Conservation (phyloP, 1,140 invertebrate species). For the Epicauta chinensis region DNA sequence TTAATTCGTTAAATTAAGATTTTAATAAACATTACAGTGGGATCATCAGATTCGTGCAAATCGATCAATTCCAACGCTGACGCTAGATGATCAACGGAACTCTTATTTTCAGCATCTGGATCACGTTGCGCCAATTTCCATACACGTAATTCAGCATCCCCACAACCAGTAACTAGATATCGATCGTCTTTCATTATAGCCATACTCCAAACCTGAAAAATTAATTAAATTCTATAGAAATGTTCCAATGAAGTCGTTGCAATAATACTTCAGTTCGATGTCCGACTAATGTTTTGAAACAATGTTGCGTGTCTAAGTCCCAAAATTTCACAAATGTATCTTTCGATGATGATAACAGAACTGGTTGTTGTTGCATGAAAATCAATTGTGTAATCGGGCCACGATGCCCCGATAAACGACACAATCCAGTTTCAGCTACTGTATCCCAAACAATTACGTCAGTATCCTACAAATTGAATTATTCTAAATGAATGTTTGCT, state of each 20-base stretch:
- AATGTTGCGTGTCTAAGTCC: constrained; percentile 92
- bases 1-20: neutral
- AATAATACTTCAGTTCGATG: constrained; percentile 63
- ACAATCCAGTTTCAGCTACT: constrained; percentile 83
- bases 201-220: constrained; percentile 74
- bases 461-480: constrained; percentile 61
- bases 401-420: constrained; percentile 88
- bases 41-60: constrained; percentile 53
- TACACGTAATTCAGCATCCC: constrained; percentile 76
- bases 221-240: constrained; percentile 19
- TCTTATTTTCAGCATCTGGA: constrained; percentile 45
- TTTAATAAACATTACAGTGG: constrained; percentile 36
- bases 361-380: constrained; percentile 73
- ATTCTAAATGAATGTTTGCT: constrained; percentile 30
- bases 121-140: constrained; percentile 62
- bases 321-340: constrained; percentile 97
- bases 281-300: constrained; percentile 87
- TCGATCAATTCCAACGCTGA: constrained; percentile 48
- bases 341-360: constrained; percentile 85
- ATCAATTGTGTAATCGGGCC: constrained; percentile 78
- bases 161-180: constrained; percentile 79
- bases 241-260: constrained; percentile 7
- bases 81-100: constrained; percentile 46
- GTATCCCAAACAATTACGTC: constrained; percentile 95
- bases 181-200: constrained; percentile 70